phyloP scores from a whole-genome alignment of 2,113 vertebrate species.

The Lamprotornis superbus region DNA sequence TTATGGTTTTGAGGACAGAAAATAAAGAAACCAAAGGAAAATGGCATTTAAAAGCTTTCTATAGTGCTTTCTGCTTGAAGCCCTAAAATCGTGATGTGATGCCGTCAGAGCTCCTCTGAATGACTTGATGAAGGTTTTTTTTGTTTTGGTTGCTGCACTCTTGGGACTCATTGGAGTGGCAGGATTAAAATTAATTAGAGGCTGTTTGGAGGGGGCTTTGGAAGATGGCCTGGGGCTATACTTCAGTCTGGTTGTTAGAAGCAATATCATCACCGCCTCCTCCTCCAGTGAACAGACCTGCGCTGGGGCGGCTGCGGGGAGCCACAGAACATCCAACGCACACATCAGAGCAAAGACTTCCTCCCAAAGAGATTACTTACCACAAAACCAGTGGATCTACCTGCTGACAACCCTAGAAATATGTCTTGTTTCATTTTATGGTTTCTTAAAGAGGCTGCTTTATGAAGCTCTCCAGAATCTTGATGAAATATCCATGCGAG shows the following conservation, averaged over 20 bases:
- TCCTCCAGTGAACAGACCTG: constrained; percentile 61
- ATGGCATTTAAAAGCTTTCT: constrained; percentile 18
- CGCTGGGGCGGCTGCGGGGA: constrained; percentile 56
- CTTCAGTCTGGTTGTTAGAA: constrained; percentile 80
- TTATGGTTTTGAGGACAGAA: not conserved
- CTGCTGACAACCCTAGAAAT: constrained; percentile 80
- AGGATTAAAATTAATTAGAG: constrained; percentile 86
- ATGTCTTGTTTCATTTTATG: constrained; percentile 80
- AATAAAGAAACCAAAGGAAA: constrained; percentile 13
- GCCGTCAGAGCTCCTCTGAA: constrained; percentile 74
- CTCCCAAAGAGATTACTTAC: constrained; percentile 84
- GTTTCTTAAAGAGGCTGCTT: constrained; percentile 67
- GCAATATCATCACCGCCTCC: constrained; percentile 75
- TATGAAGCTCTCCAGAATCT: constrained; percentile 59
- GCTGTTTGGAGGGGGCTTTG: constrained; percentile 81
- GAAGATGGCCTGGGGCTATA: constrained; percentile 77
- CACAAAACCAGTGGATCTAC: constrained; percentile 75
- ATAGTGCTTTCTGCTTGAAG: constrained; percentile 43
- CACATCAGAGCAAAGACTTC: constrained; percentile 77
- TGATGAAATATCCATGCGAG: constrained; percentile 53
- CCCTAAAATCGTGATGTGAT: constrained; percentile 58
- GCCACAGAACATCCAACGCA: constrained; percentile 67
- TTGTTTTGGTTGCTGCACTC: constrained; percentile 76
- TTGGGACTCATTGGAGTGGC: constrained; percentile 80
- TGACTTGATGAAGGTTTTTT: constrained; percentile 71